Evolutionary conservation across 2,888 invertebrate species (phyloP).

Genomic region (Sceliomorpha sp.): DNA sequence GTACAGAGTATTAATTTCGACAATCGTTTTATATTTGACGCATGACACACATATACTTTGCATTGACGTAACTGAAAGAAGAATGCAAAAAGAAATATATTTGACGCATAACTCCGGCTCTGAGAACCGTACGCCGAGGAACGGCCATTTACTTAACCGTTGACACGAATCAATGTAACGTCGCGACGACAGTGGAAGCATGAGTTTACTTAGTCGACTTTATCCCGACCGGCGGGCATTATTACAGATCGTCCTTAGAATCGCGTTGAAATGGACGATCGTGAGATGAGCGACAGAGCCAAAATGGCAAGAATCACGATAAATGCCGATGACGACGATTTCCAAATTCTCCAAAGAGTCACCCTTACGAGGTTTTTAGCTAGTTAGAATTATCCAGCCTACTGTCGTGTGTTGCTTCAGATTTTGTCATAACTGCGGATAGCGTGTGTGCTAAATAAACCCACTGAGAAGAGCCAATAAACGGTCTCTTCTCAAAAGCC

Average conservation of each 20-base stretch:
- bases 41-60: too few relatives aligned
- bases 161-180: too few relatives aligned
- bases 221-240: constrained; percentile 1
- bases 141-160: too few relatives aligned
- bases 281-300: neutral
- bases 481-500: constrained; percentile 43
- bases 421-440: constrained; percentile 66
- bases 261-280: neutral
- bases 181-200: neutral
- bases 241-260: constrained; percentile 5
- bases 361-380: constrained; percentile 65
- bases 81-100: too few relatives aligned
- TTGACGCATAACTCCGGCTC: too few relatives aligned
- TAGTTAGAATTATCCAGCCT: constrained; percentile 69
- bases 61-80: too few relatives aligned
- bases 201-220: neutral
- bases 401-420: constrained; percentile 75
- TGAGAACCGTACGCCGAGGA: too few relatives aligned
- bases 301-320: constrained; percentile 19
- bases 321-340: constrained; percentile 57
- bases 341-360: constrained; percentile 76
- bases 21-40: too few relatives aligned
- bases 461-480: constrained; percentile 24
- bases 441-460: constrained; percentile 66
- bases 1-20: too few relatives aligned